Evolutionary conservation across 2,113 vertebrate genomes (phyloP).

Genomic region (Lonchura striata): DNA sequence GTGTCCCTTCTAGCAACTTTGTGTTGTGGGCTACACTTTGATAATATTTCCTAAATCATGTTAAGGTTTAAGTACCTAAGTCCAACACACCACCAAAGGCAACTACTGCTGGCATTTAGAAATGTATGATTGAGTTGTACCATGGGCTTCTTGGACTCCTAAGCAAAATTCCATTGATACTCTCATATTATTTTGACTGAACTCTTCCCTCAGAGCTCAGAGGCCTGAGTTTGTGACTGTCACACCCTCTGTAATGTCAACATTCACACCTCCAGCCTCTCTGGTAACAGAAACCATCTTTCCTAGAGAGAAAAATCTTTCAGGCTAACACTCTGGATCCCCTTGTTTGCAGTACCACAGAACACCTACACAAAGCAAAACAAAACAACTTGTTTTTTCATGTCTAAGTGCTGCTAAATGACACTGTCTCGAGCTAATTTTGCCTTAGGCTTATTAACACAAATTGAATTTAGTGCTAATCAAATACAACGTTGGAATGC

Average conservation of each 20-base stretch:
- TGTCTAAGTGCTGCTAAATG: constrained; percentile 63
- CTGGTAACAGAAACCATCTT: neutral
- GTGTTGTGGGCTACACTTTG: neutral
- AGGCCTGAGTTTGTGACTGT: neutral
- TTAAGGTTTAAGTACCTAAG: neutral
- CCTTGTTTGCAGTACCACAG: neutral
- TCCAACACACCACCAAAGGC: neutral
- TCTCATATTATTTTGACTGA: neutral
- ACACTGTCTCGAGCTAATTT: constrained; percentile 69
- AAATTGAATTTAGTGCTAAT: constrained; percentile 59
- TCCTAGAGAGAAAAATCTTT: neutral
- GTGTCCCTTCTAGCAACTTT: neutral
- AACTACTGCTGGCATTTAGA: neutral
- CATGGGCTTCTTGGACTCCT: neutral
- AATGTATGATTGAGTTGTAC: neutral
- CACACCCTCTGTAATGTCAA: neutral
- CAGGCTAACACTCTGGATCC: neutral
- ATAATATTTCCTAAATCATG: neutral
- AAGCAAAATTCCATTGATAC: neutral
- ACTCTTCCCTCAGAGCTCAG: neutral
- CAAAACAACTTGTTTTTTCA: neutral
- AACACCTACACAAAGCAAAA: neutral
- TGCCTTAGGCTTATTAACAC: constrained; percentile 57
- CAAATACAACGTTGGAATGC: constrained; percentile 39
- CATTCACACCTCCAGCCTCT: neutral